A percentile compares a stretch with the other conserved stretches of the same genome.
These are phyloP conservation scores for Mystacides longicornis DNA, from an alignment of 2,888 invertebrate genomes.

Conservation along the genomic window DNA sequence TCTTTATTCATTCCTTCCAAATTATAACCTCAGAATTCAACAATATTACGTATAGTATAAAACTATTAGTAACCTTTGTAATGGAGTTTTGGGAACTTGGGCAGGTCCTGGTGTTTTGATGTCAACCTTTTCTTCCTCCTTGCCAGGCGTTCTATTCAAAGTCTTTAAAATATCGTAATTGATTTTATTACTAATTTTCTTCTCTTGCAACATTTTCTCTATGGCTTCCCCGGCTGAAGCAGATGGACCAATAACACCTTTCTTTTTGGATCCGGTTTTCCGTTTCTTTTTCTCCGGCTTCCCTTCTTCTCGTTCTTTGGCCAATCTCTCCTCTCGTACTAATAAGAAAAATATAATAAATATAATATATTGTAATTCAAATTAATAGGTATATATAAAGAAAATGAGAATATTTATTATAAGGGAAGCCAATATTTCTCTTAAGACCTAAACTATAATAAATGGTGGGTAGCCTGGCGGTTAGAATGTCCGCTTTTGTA, in stretches of 20 bases:
- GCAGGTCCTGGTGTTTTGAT: background rate
- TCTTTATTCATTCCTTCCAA: no score
- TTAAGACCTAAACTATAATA: no score
- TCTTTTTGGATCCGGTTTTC: slow-evolving; percentile 56
- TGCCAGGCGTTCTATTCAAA: slow-evolving; percentile 48
- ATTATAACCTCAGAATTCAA: no score
- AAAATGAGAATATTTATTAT: no score
- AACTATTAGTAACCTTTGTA: no score
- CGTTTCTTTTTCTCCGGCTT: slow-evolving; percentile 77
- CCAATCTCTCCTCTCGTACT: slow-evolving; percentile 76
- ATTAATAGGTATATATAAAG: no score
- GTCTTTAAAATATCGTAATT: slow-evolving; percentile 94
- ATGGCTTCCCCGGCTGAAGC: slow-evolving; percentile 82
- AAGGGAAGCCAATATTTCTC: no score
- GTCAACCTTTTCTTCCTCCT: slow-evolving; percentile 29
- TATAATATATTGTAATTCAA: no score
- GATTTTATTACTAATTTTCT: slow-evolving; percentile 92
- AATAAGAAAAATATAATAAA: slow-evolving; percentile 27
- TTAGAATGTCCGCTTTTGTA: no score
- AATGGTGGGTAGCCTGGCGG: no score
- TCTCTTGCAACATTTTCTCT: slow-evolving; percentile 92
- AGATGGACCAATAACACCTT: slow-evolving; percentile 56
- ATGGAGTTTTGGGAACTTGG: slow-evolving; percentile 13
- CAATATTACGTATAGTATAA: no score
- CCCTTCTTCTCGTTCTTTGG: slow-evolving; percentile 78